Conservation (phyloP, 2,113 vertebrate genomes). For the Eubucco bourcierii region DNA sequence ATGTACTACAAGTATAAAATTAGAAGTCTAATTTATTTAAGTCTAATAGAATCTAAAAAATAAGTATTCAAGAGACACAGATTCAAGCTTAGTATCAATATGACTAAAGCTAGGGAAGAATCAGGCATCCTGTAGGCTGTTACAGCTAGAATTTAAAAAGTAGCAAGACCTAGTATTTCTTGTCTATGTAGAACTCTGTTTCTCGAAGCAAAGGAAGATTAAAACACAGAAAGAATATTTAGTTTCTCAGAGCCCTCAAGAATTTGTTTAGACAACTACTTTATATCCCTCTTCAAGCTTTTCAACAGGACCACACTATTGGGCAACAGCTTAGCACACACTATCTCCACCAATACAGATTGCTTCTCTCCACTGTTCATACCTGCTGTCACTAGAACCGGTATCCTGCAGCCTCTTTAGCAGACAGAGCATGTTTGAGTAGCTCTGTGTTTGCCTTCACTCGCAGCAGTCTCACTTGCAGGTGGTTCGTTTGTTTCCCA, state of each 20-base stretch:
- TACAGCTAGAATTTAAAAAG: background rate
- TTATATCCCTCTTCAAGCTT: background rate
- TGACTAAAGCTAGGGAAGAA: background rate
- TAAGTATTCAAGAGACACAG: background rate
- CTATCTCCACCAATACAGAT: background rate
- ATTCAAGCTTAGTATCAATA: background rate
- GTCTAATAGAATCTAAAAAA: background rate
- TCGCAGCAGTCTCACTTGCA: background rate
- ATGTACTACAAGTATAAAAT: background rate
- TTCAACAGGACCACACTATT: background rate
- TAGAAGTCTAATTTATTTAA: too few species aligned
- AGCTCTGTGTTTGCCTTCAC: background rate
- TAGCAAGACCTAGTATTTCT: background rate
- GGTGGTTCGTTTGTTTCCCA: background rate
- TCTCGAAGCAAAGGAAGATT: background rate
- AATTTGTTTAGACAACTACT: background rate
- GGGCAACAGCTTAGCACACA: background rate
- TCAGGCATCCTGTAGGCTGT: background rate
- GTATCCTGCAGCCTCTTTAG: background rate
- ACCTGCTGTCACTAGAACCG: background rate
- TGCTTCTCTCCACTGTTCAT: too few species aligned
- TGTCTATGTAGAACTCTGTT: background rate
- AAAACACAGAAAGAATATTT: background rate
- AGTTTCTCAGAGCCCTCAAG: background rate
- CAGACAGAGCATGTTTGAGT: background rate